Evolutionary conservation across 2,888 invertebrate genomes (phyloP).

Genomic region (Bedellia somnulentella): DNA sequence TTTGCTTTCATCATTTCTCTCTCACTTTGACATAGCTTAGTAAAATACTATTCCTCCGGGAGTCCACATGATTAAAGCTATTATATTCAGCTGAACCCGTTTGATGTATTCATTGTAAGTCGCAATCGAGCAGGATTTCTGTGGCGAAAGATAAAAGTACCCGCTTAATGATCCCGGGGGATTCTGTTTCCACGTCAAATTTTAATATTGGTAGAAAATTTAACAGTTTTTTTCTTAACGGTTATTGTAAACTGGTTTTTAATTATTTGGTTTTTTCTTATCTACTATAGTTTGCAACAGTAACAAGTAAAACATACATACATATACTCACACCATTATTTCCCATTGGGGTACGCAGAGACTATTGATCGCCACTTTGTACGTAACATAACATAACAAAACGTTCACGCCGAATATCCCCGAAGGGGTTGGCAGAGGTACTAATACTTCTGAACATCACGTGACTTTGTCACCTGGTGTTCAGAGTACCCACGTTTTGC

Average conservation of each 20-base stretch:
- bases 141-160: constrained; percentile 20
- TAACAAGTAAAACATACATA: no score
- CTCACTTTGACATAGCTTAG: background rate
- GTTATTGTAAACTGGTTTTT: no score
- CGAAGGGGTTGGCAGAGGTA: no score
- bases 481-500: no score
- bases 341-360: no score
- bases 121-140: constrained; percentile 9
- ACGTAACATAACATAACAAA: background rate
- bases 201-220: background rate
- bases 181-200: constrained; percentile 18
- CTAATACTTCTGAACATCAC: no score
- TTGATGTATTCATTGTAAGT: constrained; percentile 39
- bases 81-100: constrained; percentile 19
- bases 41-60: background rate
- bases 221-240: no score
- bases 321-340: no score
- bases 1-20: background rate
- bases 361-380: no score
- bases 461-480: no score
- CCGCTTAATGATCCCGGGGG: constrained; percentile 20
- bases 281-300: background rate
- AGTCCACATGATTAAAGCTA: no score
- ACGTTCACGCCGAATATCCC: background rate
- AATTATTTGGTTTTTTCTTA: no score